Evolutionary conservation across 53 echinoderm and acorn worm genomes (phyloP).

Genomic region (Crossaster papposus): DNA sequence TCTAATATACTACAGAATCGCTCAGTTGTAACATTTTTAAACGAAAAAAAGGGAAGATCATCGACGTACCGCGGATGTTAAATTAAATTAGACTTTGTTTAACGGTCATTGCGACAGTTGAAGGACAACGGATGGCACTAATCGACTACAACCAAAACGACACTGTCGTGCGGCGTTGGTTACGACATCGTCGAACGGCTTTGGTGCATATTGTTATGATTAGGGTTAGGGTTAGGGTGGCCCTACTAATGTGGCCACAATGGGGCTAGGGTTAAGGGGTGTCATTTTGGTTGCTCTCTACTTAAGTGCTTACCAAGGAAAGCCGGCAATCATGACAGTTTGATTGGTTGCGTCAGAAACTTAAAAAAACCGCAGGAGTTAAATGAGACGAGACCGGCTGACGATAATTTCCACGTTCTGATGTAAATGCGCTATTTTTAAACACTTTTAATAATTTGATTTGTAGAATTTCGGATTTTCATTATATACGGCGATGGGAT

Average conservation of each 20-base stretch:
- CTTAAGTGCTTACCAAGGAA: no score
- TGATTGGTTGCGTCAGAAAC: neutral
- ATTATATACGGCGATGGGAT: neutral
- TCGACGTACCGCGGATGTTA: neutral
- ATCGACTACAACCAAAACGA: no score
- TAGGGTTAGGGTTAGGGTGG: no score
- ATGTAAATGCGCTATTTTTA: neutral
- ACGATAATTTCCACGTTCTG: neutral
- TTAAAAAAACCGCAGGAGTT: neutral
- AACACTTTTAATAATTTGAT: conserved; percentile 2
- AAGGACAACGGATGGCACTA: no score
- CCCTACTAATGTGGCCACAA: no score
- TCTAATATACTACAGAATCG: neutral
- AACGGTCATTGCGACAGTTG: neutral
- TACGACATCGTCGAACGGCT: no score
- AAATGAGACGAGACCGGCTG: neutral
- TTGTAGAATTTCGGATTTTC: neutral
- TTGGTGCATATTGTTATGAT: no score
- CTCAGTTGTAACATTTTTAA: neutral
- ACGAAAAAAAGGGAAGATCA: neutral
- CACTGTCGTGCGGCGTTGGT: no score
- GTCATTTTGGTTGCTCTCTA: no score
- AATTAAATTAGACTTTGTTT: conserved; percentile 5
- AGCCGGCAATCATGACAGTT: neutral
- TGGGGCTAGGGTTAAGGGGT: no score